Base-by-base conservation (phyloP, 1,140 invertebrate genomes). In the Habropoda laboriosa region DNA sequence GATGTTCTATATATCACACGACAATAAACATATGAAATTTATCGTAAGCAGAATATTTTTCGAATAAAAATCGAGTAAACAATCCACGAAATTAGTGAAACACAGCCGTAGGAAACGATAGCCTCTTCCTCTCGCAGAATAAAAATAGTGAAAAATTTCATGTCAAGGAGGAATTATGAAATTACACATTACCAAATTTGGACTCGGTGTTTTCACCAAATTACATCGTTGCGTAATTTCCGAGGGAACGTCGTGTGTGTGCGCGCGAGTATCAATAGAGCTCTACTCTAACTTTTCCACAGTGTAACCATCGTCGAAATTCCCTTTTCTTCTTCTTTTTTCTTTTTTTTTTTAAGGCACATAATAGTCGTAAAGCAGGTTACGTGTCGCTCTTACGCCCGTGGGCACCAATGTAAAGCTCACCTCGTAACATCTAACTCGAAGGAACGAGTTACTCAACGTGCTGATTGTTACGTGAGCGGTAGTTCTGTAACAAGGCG, bases 401-500 rank as follows among this genome's bases (percentile, higher is more conserved):
- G 38, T 72, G 21, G 68, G 58, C 58, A 79, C 60, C 68, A 66
- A 85, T 61, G 58, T 85, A 86, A 86, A 86, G 85, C 83, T 86
- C 71, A 40, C 75, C 68, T 82, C 77, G 61, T 82, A 80, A 86
- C 80, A n/a, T 86, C 84, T 86, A 86, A 86, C 82, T 83, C 81
- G 57, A 86, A 60, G 63, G 76, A 79, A 77, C 77, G 79, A 35
- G 81, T 86, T 86, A 86, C 84, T 86, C 68, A 86, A 86, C 77
- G 57, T 32, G 61, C 51, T 55, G 42, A 83, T 78, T 82, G 85
- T 86, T 86, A 86, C 84, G 81, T 86, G 84, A 86, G 30, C 57
- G 68, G 64, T 78, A 81, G 80, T 86, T 86, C 83, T 86, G 72
- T 86, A 86, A 86, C 85, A 82, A 86, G 81, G 81, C 85, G 77